Percentiles rank a stretch among this genome's conserved stretches.
These are phyloP conservation scores for Holotrichia oblita DNA, from an alignment of 1,140 invertebrate genomes.

Conservation along the genomic window DNA sequence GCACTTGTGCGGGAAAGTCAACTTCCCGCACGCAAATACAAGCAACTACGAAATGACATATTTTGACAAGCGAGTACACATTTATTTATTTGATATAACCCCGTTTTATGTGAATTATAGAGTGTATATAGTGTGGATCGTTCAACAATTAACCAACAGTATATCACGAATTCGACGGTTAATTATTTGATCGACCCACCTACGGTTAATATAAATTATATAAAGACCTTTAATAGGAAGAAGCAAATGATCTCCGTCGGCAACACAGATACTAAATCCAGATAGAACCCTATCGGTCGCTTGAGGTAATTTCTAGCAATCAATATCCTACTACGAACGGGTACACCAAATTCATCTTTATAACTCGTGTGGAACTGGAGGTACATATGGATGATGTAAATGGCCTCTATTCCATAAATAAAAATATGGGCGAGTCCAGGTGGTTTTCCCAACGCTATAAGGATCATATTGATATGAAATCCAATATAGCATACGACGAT, in stretches of 20 bases:
- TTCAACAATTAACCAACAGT: too few relatives aligned
- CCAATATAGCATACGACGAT: slow-evolving; percentile 23
- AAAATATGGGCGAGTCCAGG: background rate
- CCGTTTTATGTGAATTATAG: too few relatives aligned
- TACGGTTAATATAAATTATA: too few relatives aligned
- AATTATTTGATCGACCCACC: too few relatives aligned
- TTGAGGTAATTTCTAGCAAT: slow-evolving; percentile 41
- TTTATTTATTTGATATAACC: too few relatives aligned
- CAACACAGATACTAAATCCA: slow-evolving; percentile 41
- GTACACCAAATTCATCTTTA: slow-evolving; percentile 45
- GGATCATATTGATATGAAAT: slow-evolving; percentile 15
- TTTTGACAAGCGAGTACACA: too few relatives aligned
- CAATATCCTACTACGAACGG: slow-evolving; percentile 16
- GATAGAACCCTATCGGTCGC: slow-evolving; percentile 43
- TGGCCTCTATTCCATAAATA: slow-evolving; percentile 30
- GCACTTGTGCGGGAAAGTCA: too few relatives aligned
- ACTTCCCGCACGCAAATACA: too few relatives aligned
- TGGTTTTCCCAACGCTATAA: background rate
- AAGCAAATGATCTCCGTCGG: slow-evolving; percentile 41
- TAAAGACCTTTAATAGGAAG: background rate
- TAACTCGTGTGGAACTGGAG: slow-evolving; percentile 44
- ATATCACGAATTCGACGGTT: too few relatives aligned
- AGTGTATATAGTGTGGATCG: too few relatives aligned
- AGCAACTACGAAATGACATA: too few relatives aligned
- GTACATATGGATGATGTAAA: slow-evolving; percentile 44